phyloP scores from a whole-genome alignment of 2,888 invertebrate genomes.

The Automeris io region DNA sequence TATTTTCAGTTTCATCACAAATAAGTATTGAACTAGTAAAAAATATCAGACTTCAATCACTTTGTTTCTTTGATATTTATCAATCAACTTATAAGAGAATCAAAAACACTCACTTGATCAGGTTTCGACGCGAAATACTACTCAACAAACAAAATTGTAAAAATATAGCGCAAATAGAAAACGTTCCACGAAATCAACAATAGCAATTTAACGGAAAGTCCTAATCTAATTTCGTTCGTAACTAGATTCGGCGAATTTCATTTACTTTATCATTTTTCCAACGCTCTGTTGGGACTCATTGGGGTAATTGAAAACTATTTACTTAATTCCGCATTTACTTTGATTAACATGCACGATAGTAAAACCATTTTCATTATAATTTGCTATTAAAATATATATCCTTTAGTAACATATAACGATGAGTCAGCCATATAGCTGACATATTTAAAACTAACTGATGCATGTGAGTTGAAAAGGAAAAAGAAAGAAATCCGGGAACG shows the following conservation, averaged over 20 bases:
- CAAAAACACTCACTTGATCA: conserved; percentile 38
- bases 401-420: too few species aligned
- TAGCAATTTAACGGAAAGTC: conserved; percentile 16
- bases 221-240: conserved; percentile 14
- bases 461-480: not conserved
- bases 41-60: conserved; percentile 5
- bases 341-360: not conserved
- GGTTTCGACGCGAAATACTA: conserved; percentile 16
- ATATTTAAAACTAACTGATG: not conserved
- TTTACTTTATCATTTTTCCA: conserved; percentile 15
- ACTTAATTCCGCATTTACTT: not conserved
- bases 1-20: too few species aligned
- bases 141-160: conserved; percentile 19
- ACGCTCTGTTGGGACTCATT: conserved; percentile 6
- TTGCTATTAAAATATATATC: too few species aligned
- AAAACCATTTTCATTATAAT: not conserved
- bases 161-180: conserved; percentile 13
- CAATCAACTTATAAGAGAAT: conserved; percentile 28
- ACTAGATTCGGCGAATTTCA: conserved; percentile 13
- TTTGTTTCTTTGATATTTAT: conserved; percentile 18
- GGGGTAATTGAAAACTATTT: not conserved
- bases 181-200: conserved; percentile 15
- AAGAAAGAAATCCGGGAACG: not conserved
- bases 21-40: too few species aligned
- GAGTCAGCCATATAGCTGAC: not conserved